Conservation (phyloP, 2,888 invertebrate genomes). For the Lordiphosa andalusiaca region DNA sequence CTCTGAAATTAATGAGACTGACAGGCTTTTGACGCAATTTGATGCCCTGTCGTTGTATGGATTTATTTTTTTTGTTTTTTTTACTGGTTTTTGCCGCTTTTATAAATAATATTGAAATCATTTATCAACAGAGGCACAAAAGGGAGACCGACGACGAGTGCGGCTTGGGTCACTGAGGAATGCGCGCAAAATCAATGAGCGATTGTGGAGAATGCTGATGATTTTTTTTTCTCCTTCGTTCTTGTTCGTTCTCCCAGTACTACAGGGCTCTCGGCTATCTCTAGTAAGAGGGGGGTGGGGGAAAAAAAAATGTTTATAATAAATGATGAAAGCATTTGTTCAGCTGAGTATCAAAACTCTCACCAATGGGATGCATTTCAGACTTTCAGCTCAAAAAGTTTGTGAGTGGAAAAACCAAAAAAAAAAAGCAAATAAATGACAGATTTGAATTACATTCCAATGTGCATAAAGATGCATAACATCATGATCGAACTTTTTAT, state of each 20-base stretch:
- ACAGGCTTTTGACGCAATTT: conserved; percentile 72
- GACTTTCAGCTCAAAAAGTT: no score
- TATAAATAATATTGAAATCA: conserved; percentile 66
- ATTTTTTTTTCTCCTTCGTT: conserved; percentile 15
- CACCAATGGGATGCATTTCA: no score
- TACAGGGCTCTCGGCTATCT: no score
- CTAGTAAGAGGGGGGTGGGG: not conserved
- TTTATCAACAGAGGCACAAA: conserved; percentile 63
- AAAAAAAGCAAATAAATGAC: no score
- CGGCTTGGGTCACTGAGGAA: conserved; percentile 35
- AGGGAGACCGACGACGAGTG: conserved; percentile 35
- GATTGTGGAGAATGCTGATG: conserved; percentile 33
- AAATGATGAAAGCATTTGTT: conserved; percentile 7
- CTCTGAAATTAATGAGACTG: conserved; percentile 69
- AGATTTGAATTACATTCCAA: no score
- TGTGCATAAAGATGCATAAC: no score
- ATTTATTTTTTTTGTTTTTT: conserved; percentile 2
- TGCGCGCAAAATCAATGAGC: conserved; percentile 57
- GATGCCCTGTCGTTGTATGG: conserved; percentile 60
- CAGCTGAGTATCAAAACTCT: no score
- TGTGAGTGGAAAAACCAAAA: no score
- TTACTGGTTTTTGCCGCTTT: conserved; percentile 26
- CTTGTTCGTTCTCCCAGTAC: conserved; percentile 1
- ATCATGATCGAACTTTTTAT: no score
- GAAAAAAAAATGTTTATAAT: conserved; percentile 10